phyloP scores from a whole-genome alignment of 1,140 invertebrate species.

The Camponotus floridanus region DNA sequence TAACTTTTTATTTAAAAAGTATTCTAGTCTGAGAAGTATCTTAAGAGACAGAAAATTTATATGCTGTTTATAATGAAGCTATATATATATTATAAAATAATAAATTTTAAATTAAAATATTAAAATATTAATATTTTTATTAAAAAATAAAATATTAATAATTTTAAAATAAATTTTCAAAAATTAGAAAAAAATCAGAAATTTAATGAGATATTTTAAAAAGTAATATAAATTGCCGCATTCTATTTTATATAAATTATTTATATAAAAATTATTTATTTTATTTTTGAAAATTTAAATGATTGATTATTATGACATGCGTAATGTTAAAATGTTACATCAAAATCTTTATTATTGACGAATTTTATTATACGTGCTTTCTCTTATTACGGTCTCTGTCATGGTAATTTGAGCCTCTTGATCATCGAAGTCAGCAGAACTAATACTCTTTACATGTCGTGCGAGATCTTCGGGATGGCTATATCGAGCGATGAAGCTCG shows the following conservation, averaged over 20 bases:
- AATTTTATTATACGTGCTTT: not conserved
- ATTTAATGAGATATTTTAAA: not conserved
- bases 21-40: not conserved
- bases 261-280: not conserved
- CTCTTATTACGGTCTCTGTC: not conserved
- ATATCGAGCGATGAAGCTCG: slow-evolving; percentile 62
- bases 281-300: not conserved
- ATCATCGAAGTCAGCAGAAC: slow-evolving; percentile 30
- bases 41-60: not conserved
- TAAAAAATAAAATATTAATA: no score
- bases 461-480: slow-evolving; percentile 47
- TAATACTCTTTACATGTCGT: slow-evolving; percentile 47
- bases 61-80: not conserved
- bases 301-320: not conserved
- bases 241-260: not conserved
- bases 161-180: not conserved
- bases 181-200: slow-evolving; percentile 1
- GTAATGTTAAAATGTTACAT: not conserved
- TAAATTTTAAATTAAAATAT: not conserved
- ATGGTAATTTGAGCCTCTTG: not conserved
- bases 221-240: not conserved
- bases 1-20: not conserved
- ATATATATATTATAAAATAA: not conserved
- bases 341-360: not conserved
- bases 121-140: no score